Evolutionary conservation across 1,140 invertebrate species (phyloP), one percentile per base, ranked within the genome.

Genomic region (Eueides isabella): DNA sequence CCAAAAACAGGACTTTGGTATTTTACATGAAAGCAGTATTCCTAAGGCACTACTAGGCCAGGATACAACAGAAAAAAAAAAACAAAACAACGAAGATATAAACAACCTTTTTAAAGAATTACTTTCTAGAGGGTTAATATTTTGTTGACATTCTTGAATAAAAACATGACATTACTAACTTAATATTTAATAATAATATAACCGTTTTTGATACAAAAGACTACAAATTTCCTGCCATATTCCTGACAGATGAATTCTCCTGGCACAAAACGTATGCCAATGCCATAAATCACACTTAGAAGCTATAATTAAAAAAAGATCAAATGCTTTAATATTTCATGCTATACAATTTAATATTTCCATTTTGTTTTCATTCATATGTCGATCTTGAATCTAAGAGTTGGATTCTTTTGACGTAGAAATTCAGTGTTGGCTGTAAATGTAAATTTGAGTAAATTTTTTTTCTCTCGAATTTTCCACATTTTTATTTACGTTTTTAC

Each of bases 161-260:
- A 55, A 55, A 55, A 55, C 48, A 55, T 55, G 23, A 55, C 48
- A 23, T 55, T 55, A 55, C 23, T 55, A 55, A 55, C 48, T 55
- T 55, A 55, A 55, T 55, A 55, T 55, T 55, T 55, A 55, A 55
- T 55, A 55, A 55, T 55, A 55, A 55, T 55, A 55, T 55, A 55
- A 55, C 48, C 48, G 48, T 55, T 55, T 55, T 55, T 55, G 48
- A 55, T 55, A 55, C 48, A 55, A 55, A n/a, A 55, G 48, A 55
- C 48, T 55, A 55, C 48, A 55, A 55, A 55, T 55, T 26, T 19
- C 19, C 48, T 55, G 48, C n/a, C 48, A 55, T 26, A 55, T 55
- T 23, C 12, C 19, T 26, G 48, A 55, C 48, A 55, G 48, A 55
- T 26, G 48, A n/a, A 23, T 55, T 55, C 6, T 55, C 2, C 48